Evolutionary conservation across 2,113 vertebrate species (phyloP).

Genomic region (Pseudopipra pipra): DNA sequence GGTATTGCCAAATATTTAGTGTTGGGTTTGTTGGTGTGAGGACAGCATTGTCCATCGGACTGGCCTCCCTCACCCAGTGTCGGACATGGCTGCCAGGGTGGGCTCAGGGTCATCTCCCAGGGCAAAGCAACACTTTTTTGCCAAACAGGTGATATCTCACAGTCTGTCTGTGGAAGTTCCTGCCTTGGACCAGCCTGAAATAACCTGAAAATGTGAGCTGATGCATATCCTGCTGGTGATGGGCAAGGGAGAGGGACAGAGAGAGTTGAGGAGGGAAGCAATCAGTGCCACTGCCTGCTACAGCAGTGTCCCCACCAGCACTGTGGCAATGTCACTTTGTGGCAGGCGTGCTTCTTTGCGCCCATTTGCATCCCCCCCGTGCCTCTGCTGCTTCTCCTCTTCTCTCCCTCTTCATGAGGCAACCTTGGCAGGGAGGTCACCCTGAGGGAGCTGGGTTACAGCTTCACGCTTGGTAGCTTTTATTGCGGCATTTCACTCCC

Average conservation of each 20-base stretch:
- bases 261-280: background rate
- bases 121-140: background rate
- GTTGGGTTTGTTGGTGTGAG: background rate
- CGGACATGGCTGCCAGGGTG: background rate
- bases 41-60: background rate
- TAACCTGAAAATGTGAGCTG: background rate
- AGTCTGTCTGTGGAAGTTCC: background rate
- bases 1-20: background rate
- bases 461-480: conserved; percentile 43
- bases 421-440: conserved; percentile 30
- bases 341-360: rapidly evolving
- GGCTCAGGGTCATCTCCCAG: background rate
- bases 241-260: background rate
- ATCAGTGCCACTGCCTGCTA: background rate
- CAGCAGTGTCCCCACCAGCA: rapidly evolving
- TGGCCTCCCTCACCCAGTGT: rapidly evolving
- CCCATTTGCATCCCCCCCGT: background rate
- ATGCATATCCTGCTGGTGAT: rapidly evolving
- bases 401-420: background rate
- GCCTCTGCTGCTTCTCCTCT: background rate
- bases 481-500: background rate
- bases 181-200: background rate
- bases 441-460: conserved; percentile 21
- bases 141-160: background rate
- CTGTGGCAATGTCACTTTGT: background rate